phyloP scores from a whole-genome alignment of 1,140 invertebrate species.

The Sinella curviseta region DNA sequence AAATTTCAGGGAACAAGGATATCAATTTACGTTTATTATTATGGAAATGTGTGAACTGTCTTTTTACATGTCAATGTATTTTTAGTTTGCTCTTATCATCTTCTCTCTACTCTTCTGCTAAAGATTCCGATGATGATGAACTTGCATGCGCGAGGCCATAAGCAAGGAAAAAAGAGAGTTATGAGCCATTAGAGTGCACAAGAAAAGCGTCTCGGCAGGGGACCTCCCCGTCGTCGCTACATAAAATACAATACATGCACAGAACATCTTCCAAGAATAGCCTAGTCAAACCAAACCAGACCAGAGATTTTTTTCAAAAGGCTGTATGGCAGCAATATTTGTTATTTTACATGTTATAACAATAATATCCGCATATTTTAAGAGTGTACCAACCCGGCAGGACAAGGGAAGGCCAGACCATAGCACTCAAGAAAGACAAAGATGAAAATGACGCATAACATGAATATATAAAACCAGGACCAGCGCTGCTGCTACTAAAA shows the following conservation, averaged over 20 bases:
- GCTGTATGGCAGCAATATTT: neutral
- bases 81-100: neutral
- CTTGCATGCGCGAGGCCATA: neutral
- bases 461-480: no score
- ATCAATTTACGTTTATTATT: neutral
- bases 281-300: neutral
- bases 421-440: neutral
- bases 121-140: neutral
- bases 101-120: neutral
- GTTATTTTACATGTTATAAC: neutral
- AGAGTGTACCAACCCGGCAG: no score
- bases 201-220: neutral
- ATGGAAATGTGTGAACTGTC: neutral
- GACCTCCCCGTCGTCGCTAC: neutral
- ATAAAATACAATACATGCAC: neutral
- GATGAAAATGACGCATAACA: neutral
- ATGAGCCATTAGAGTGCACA: constrained; percentile 1
- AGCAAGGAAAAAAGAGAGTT: neutral
- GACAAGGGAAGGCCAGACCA: neutral
- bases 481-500: neutral
- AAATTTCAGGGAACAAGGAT: neutral
- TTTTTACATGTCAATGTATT: neutral
- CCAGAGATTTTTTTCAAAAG: neutral
- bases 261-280: neutral
- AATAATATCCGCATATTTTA: neutral